These are phyloP conservation scores for Picathartes gymnocephalus DNA, from an alignment of 2,113 vertebrate genomes.

Conservation along the genomic window DNA sequence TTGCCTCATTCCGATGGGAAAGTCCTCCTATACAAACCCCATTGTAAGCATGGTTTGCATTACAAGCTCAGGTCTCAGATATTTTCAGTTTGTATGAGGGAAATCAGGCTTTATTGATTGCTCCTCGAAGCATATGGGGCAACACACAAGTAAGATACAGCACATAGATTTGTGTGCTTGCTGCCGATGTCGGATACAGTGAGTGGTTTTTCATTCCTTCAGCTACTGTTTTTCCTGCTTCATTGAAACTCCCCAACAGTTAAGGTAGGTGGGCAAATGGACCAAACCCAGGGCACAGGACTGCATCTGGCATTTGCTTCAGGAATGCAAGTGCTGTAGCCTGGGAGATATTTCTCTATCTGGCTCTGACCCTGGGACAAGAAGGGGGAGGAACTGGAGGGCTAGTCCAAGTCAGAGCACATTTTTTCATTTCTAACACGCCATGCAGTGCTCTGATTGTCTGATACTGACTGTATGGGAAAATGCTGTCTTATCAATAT, in stretches of 20 bases:
- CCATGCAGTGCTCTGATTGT: not conserved
- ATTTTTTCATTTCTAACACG: not conserved
- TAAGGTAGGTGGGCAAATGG: not conserved
- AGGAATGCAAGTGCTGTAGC: not conserved
- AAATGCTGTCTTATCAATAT: conserved; percentile 21
- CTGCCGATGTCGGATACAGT: not conserved
- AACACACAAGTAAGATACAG: not conserved
- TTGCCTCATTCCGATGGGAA: not conserved
- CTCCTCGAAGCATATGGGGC: not conserved
- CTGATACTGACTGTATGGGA: not conserved
- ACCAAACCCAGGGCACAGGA: not conserved
- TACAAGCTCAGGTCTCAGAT: not conserved
- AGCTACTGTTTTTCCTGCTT: not conserved
- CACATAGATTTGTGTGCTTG: accelerated
- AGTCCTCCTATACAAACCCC: not conserved
- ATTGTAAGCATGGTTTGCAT: not conserved
- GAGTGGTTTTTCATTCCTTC: not conserved
- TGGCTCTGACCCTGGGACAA: not conserved
- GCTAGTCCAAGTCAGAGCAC: not conserved
- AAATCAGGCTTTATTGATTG: not conserved
- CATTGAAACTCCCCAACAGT: not conserved
- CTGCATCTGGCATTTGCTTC: not conserved
- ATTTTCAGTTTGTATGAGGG: not conserved
- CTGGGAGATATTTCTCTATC: not conserved
- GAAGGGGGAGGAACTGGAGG: not conserved